Conservation (phyloP, 2,888 invertebrate genomes). For the Tuberolachnus salignus region DNA sequence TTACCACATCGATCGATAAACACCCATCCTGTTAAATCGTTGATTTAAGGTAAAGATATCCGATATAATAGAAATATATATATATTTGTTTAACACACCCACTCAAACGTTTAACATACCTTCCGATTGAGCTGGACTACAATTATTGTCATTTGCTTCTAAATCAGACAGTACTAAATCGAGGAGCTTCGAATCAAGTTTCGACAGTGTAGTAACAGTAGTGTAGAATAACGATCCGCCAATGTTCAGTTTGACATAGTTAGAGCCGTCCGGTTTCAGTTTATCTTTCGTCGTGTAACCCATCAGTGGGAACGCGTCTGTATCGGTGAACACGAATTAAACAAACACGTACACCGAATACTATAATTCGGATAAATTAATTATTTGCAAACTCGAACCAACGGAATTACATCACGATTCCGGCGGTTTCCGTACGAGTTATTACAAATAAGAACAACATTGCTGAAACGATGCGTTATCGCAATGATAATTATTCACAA, state of each 20-base stretch:
- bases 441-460: no score
- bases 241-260: constrained; percentile 97
- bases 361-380: no score
- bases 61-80: not conserved
- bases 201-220: constrained; percentile 94
- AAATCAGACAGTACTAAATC: constrained; percentile 78
- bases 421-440: no score
- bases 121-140: constrained; percentile 81
- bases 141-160: not conserved
- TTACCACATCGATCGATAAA: constrained; percentile 96
- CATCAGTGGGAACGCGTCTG: not conserved
- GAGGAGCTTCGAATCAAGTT: constrained; percentile 96
- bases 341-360: no score
- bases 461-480: no score
- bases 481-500: no score
- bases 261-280: constrained; percentile 83
- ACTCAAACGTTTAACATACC: constrained; percentile 68
- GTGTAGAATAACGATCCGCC: constrained; percentile 96
- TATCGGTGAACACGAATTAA: no score
- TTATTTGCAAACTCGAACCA: no score
- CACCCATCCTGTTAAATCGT: constrained; percentile 82
- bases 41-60: not conserved
- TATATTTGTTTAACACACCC: no score
- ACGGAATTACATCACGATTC: no score
- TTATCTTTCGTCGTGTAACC: constrained; percentile 63